A percentile compares a stretch with the other conserved stretches of the same genome.
phyloP scores from a whole-genome alignment of 2,113 vertebrate species.

The Redunca redunca region DNA sequence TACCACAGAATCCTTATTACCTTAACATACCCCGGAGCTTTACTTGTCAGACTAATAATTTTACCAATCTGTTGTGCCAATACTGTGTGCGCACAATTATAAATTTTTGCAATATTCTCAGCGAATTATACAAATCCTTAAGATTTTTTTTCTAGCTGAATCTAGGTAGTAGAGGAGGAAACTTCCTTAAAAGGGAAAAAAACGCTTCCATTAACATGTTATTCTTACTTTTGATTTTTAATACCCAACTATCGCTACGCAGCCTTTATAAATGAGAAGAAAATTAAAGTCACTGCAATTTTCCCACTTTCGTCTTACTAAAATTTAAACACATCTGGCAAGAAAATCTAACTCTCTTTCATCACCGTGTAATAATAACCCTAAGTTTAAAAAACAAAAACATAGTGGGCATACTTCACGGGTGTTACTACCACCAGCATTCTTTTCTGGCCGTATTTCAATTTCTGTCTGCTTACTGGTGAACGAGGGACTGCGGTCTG shows the following conservation, averaged over 20 bases:
- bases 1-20: background rate
- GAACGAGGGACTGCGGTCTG: background rate
- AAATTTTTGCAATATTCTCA: background rate
- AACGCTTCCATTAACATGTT: background rate
- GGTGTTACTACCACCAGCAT: background rate
- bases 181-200: background rate
- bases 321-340: background rate
- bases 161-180: background rate
- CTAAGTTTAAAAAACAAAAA: background rate
- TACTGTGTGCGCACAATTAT: background rate
- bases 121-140: background rate
- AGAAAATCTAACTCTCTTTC: background rate
- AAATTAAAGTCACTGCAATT: background rate
- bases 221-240: background rate
- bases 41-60: background rate
- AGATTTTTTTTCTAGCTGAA: background rate
- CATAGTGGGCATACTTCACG: background rate
- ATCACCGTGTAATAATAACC: background rate
- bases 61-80: background rate
- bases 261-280: background rate
- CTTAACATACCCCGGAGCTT: background rate
- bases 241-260: background rate
- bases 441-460: rapidly evolving
- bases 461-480: background rate
- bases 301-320: background rate